phyloP scores from a whole-genome alignment of 2,113 vertebrate species.

The Desmodus rotundus region DNA sequence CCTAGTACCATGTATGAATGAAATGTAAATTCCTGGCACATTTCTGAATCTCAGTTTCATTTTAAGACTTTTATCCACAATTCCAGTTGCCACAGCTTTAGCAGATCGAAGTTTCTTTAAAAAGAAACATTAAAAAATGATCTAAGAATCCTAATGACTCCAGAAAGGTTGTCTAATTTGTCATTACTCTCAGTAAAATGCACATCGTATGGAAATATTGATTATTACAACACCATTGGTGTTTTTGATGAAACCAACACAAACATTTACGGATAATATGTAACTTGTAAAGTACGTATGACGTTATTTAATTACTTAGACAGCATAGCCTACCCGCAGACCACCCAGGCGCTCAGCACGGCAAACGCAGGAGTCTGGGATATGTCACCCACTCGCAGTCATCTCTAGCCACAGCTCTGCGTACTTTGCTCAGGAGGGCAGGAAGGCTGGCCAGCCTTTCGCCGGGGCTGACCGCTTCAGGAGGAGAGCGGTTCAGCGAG shows the following conservation, averaged over 20 bases:
- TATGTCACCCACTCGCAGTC: neutral
- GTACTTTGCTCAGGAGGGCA: neutral
- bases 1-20: neutral
- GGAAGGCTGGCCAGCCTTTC: neutral
- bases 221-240: neutral
- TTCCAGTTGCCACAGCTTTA: neutral
- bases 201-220: neutral
- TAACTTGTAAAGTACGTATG: neutral
- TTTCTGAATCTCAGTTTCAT: neutral
- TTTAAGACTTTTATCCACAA: neutral
- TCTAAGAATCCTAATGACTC: neutral
- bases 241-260: neutral
- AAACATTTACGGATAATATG: neutral
- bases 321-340: neutral
- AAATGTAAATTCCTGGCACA: neutral
- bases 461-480: accelerated
- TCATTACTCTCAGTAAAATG: neutral
- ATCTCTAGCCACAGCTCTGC: neutral
- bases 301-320: neutral
- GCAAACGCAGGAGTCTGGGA: neutral
- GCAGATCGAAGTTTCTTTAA: neutral
- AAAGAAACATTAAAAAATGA: neutral
- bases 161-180: neutral
- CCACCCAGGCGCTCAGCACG: too few species aligned
- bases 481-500: neutral